phyloP scores from a whole-genome alignment of 2,888 invertebrate genomes.

The Cephus sareptanus region DNA sequence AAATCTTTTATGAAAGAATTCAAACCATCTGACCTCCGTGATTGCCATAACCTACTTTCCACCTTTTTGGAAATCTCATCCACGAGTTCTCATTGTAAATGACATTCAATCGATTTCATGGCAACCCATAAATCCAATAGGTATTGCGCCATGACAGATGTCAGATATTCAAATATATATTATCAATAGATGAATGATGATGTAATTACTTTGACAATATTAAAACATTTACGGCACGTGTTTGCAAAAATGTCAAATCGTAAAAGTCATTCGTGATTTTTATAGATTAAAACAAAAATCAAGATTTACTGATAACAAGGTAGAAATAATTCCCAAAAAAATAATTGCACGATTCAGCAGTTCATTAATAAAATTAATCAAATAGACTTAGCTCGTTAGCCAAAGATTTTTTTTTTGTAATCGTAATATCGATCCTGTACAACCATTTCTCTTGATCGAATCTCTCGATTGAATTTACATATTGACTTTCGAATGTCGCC shows the following conservation, averaged over 20 bases:
- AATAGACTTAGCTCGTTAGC: neutral
- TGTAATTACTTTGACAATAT: neutral
- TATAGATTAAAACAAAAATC: neutral
- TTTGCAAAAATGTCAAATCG: neutral
- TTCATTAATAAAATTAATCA: neutral
- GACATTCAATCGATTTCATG: neutral
- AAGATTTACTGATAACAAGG: neutral
- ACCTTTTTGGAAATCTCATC: neutral
- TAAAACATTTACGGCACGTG: neutral
- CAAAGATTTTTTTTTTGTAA: neutral
- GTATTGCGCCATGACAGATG: neutral
- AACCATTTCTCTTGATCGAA: slow-evolving; percentile 10
- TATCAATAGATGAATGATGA: neutral
- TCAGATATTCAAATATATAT: neutral
- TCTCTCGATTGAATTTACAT: slow-evolving; percentile 13
- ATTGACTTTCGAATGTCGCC: slow-evolving; percentile 19
- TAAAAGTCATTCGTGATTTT: neutral
- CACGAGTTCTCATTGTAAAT: neutral
- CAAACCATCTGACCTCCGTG: neutral
- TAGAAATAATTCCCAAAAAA: neutral
- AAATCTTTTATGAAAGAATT: neutral
- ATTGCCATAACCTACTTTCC: neutral
- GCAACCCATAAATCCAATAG: neutral
- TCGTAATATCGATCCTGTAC: neutral
- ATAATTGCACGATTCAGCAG: neutral